Base-by-base conservation (phyloP, 2,888 invertebrate species). In the Alitta virens region DNA sequence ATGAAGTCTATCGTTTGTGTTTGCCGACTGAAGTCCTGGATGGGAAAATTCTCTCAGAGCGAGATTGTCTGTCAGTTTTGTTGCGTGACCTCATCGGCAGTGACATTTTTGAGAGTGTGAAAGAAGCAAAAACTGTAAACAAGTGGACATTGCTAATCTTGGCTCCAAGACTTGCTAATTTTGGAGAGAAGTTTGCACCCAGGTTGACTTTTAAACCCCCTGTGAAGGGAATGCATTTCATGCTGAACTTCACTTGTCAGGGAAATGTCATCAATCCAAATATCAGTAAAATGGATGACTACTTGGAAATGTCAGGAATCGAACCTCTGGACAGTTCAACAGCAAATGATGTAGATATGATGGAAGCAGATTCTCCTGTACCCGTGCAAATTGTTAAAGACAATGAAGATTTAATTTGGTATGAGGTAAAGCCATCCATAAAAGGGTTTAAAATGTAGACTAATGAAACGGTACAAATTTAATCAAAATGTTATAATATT, bases 241-340 rank as follows among this genome's bases (percentile, higher is more conserved):
- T 40, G 14, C 51, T 59, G 12, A 51, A 59, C 18, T 38, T 59
- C 25, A 7, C 21, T 2, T 38, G 16, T 25, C 7, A 21, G 16
- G 59, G 59, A 3, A 38, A 40, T 16, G 52, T 51, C 1, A 40
- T 59, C 40, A 52, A 59, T 25, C 38, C 33, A 16, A 51, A 59
- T 3, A 9, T 59, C 5, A 59, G 59, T 38, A 7, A n/a, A 5
- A n/a, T 14, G 16, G 51, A 24, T 27, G 59, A 59, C 21, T 21
- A 26, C 18, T 38, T 59, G 14, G 42, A 59, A 21, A 59, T 59
- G 2, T 59, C 59, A 1, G 59, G 59, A 3, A 27, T 59, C 7
- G 59, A 59, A 14, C 59, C 51, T 16, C 18, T 59, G 23, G 59
- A 59, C n/a, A 21, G n/a, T 46, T 46, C 46, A 5, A 46, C n/a